These are phyloP conservation scores for Phyllotreta cruciferae DNA, from an alignment of 2,888 invertebrate genomes.

Conservation along the genomic window DNA sequence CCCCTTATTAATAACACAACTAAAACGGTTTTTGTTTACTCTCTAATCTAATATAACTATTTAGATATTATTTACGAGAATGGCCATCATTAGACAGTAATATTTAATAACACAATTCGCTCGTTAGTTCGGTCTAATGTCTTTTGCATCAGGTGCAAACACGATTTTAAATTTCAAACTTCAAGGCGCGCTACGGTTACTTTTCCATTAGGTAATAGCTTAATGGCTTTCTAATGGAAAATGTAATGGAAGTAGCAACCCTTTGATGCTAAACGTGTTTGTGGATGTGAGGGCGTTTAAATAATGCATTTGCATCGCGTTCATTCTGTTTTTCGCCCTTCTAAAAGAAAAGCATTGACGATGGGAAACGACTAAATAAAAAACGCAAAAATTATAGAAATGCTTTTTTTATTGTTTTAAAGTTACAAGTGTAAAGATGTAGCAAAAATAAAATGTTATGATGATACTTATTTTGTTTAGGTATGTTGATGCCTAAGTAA, in stretches of 20 bases:
- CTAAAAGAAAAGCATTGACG: too few relatives aligned
- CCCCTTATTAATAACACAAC: too few relatives aligned
- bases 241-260: slow-evolving; percentile 9
- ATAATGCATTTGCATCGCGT: too few relatives aligned
- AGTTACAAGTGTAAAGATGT: not conserved
- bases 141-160: slow-evolving; percentile 12
- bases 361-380: too few relatives aligned
- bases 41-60: too few relatives aligned
- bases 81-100: slow-evolving; percentile 9
- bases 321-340: too few relatives aligned
- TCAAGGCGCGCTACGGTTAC: slow-evolving; percentile 7
- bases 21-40: too few relatives aligned
- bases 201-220: slow-evolving; percentile 13
- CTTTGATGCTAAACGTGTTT: not conserved
- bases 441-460: slow-evolving; percentile 12
- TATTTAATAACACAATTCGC: slow-evolving; percentile 12
- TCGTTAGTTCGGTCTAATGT: slow-evolving; percentile 20
- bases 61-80: not conserved
- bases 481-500: too few relatives aligned
- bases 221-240: slow-evolving; percentile 25
- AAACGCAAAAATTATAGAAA: too few relatives aligned
- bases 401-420: not conserved
- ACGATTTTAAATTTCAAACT: slow-evolving; percentile 11
- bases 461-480: too few relatives aligned
- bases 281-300: too few relatives aligned